phyloP scores from a whole-genome alignment of 2,113 vertebrate species.

The Himantopus leucocephalus region DNA sequence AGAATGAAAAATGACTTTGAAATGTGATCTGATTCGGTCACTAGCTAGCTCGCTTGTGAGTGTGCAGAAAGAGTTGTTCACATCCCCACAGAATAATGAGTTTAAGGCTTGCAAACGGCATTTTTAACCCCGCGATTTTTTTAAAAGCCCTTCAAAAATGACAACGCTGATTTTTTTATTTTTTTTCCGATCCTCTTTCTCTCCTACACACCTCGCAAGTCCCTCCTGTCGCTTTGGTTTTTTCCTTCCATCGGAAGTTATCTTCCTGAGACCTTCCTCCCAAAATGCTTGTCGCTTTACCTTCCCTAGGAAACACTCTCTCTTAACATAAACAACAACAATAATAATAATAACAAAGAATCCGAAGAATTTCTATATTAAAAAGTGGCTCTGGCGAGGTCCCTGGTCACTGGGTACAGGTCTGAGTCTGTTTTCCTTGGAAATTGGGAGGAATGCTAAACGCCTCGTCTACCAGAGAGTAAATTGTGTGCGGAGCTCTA shows the following conservation, averaged over 20 bases:
- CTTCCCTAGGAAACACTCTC: not conserved
- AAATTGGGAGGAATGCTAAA: conserved; percentile 79
- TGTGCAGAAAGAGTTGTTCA: not conserved
- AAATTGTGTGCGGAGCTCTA: conserved; percentile 78
- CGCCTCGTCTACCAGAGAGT: conserved; percentile 55
- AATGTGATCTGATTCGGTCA: not conserved
- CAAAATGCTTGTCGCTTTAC: not conserved
- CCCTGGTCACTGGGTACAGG: not conserved
- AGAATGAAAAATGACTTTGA: conserved; percentile 34
- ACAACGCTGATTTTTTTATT: not conserved
- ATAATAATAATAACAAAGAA: conserved; percentile 26
- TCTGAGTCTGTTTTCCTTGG: conserved; percentile 78
- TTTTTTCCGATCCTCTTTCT: not conserved
- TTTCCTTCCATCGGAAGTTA: not conserved
- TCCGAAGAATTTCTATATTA: conserved; percentile 59
- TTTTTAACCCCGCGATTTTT: not conserved
- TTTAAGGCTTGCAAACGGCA: not conserved
- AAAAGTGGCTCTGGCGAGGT: conserved; percentile 16
- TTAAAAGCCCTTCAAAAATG: not conserved
- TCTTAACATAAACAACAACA: not conserved
- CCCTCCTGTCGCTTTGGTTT: not conserved
- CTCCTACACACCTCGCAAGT: not conserved
- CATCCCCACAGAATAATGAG: not conserved
- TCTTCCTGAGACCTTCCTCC: not conserved
- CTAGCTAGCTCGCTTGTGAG: not conserved